These are phyloP conservation scores for Pollimyrus isidori DNA, from an alignment of 2,113 vertebrate genomes.

Conservation along the genomic window DNA sequence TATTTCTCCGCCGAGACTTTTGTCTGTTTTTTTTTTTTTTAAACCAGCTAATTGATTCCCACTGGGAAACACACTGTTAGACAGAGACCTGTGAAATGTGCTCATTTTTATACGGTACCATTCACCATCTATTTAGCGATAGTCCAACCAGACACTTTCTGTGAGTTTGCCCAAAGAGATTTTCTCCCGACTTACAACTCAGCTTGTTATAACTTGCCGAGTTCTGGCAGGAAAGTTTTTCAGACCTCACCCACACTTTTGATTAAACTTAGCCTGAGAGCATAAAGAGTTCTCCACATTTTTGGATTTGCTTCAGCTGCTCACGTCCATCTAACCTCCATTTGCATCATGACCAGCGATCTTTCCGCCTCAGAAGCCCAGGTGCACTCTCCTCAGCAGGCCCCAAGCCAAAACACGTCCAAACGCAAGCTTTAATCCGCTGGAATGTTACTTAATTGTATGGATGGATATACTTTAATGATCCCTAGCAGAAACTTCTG, in stretches of 20 bases:
- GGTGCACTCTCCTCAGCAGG: neutral
- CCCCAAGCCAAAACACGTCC: neutral
- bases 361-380: neutral
- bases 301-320: neutral
- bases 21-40: neutral
- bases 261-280: neutral
- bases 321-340: neutral
- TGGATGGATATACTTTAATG: neutral
- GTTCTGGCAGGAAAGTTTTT: neutral
- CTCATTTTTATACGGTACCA: neutral
- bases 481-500: neutral
- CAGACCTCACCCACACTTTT: neutral
- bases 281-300: neutral
- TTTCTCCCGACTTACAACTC: neutral
- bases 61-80: neutral
- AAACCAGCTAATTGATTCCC: constrained; percentile 4
- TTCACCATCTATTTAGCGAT: neutral
- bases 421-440: neutral
- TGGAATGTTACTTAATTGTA: neutral
- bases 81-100: neutral
- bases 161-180: neutral
- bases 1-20: neutral
- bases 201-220: neutral
- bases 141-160: neutral
- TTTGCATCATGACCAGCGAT: neutral